phyloP scores from a whole-genome alignment of 2,888 invertebrate species.

The Mycalesis mineus region DNA sequence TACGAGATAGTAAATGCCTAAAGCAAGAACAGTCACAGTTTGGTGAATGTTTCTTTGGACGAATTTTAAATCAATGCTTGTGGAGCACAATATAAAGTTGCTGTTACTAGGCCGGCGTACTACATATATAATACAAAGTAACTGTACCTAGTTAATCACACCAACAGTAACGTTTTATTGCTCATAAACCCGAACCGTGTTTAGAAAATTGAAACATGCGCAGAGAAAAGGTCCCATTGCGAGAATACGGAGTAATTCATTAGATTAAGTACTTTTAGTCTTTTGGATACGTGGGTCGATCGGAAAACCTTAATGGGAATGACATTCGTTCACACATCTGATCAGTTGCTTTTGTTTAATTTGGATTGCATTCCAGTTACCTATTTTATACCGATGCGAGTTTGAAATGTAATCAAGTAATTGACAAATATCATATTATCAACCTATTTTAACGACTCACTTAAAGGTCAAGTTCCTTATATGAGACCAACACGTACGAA shows the following conservation, averaged over 20 bases:
- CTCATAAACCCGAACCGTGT: slow-evolving; percentile 47
- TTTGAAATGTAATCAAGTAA: no score
- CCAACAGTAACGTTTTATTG: slow-evolving; percentile 54
- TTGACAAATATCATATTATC: no score
- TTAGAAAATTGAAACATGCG: slow-evolving; percentile 45
- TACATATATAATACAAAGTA: slow-evolving; percentile 45
- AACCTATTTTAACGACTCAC: no score
- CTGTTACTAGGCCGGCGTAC: slow-evolving; percentile 32
- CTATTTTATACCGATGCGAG: no score
- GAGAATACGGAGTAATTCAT: slow-evolving; percentile 9
- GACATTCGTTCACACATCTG: neutral
- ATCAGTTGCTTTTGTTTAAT: neutral
- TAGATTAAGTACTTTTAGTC: slow-evolving; percentile 11
- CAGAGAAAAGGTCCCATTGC: neutral
- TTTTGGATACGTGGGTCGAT: neutral
- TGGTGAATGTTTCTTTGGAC: neutral
- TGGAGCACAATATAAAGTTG: neutral
- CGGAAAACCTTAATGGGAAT: neutral
- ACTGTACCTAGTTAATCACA: slow-evolving; percentile 54
- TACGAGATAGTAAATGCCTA: no score
- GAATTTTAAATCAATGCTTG: neutral
- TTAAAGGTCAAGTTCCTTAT: no score
- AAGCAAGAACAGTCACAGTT: no score
- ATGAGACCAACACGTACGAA: no score
- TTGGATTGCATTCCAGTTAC: no score